Conservation (phyloP, 2,888 invertebrate genomes). For the Pachydiplax longipennis region DNA sequence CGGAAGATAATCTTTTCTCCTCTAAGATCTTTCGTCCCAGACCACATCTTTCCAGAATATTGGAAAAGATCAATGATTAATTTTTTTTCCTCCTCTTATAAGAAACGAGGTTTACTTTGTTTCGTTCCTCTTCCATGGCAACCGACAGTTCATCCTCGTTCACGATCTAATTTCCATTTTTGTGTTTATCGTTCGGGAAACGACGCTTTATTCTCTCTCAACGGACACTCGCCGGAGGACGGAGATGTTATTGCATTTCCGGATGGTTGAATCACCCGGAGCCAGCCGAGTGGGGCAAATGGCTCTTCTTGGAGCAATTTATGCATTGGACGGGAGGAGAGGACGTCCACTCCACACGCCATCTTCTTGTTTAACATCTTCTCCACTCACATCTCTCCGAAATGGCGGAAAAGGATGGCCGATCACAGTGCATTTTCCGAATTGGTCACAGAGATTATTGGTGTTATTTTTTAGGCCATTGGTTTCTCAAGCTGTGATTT, state of each 20-base stretch:
- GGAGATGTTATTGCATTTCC: conserved; percentile 43
- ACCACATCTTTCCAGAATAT: not conserved
- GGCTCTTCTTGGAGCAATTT: conserved; percentile 20
- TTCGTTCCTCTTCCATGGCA: not conserved
- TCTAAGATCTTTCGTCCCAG: not conserved
- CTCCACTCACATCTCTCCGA: not conserved
- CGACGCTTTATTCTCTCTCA: conserved; percentile 8
- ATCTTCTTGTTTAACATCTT: not conserved
- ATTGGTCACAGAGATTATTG: no score
- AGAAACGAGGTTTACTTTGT: conserved; percentile 13
- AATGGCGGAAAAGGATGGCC: no score
- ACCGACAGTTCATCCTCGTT: not conserved
- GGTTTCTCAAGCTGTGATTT: no score
- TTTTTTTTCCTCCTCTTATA: not conserved
- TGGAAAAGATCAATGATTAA: conserved; percentile 18
- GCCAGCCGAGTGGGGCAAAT: conserved; percentile 16
- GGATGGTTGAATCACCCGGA: conserved; percentile 27
- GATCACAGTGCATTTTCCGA: no score
- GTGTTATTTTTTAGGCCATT: no score
- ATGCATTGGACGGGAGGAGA: conserved; percentile 18
- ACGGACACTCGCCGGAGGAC: not conserved
- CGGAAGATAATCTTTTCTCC: not conserved
- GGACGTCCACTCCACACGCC: not conserved
- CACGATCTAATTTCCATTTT: conserved; percentile 39
- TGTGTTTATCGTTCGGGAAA: conserved; percentile 36